Percentiles rank a stretch among this genome's conserved stretches.
Evolutionary conservation across 2,113 vertebrate species (phyloP).

Genomic region (Oreochromis aureus): DNA sequence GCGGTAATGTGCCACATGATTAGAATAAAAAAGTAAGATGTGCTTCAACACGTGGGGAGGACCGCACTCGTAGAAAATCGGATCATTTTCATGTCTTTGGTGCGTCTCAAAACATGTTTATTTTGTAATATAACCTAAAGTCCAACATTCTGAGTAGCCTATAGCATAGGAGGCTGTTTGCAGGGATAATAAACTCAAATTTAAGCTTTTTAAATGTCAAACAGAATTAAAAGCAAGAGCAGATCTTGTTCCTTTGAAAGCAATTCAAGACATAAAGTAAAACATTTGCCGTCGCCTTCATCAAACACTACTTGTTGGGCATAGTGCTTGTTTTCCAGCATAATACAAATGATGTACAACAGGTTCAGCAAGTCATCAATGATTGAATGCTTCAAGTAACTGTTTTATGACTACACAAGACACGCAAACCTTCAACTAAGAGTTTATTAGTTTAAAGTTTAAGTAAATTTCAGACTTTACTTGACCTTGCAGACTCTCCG

Average conservation of each 20-base stretch:
- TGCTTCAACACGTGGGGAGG: neutral
- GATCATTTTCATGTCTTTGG: neutral
- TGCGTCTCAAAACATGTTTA: neutral
- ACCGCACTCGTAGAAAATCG: neutral
- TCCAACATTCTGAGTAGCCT: neutral
- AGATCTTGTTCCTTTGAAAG: neutral
- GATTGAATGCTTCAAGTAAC: neutral
- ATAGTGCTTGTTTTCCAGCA: neutral
- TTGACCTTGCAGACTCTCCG: neutral
- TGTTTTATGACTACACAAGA: neutral
- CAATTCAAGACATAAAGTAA: neutral
- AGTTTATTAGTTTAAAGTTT: neutral
- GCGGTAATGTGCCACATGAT: neutral
- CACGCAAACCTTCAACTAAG: neutral
- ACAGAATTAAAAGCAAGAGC: neutral
- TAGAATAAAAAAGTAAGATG: neutral
- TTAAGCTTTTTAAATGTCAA: neutral
- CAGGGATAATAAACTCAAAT: neutral
- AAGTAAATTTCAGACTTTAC: neutral
- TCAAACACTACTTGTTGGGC: neutral
- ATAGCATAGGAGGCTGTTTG: neutral
- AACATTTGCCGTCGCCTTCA: neutral
- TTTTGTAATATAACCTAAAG: neutral
- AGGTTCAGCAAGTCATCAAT: neutral
- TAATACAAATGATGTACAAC: neutral